Percentiles rank a stretch among this genome's conserved stretches.
These are phyloP conservation scores for Psettodes erumei DNA, from an alignment of 2,113 vertebrate species.

Conservation along the genomic window DNA sequence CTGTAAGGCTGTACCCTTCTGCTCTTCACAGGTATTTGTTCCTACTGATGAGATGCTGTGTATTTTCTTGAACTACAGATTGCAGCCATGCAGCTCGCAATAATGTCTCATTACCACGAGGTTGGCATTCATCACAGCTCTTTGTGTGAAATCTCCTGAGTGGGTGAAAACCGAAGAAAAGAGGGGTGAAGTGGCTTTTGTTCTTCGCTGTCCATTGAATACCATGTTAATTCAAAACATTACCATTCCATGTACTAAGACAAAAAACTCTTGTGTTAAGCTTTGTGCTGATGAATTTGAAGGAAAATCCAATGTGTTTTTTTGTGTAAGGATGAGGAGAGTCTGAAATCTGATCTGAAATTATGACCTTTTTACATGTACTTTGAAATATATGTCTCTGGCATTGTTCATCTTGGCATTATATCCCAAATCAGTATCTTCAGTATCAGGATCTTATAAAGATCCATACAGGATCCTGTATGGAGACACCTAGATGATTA, in stretches of 20 bases:
- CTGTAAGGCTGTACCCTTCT: not conserved
- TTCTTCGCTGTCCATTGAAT: conserved; percentile 4
- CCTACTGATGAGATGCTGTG: conserved; percentile 2
- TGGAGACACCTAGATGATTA: too few relatives aligned
- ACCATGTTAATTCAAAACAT: not conserved
- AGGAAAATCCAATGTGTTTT: not conserved
- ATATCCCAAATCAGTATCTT: not conserved
- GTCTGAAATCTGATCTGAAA: not conserved
- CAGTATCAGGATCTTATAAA: too few relatives aligned
- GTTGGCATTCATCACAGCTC: conserved; percentile 21
- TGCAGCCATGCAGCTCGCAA: conserved; percentile 5
- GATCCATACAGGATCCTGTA: too few relatives aligned
- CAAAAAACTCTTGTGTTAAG: not conserved
- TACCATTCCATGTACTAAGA: too few relatives aligned
- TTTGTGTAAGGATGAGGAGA: not conserved
- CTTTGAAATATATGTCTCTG: not conserved
- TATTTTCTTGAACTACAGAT: not conserved
- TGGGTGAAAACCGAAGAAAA: not conserved
- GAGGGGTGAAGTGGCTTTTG: not conserved
- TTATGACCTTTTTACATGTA: not conserved
- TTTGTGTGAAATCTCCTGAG: conserved; percentile 15
- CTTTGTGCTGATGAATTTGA: not conserved
- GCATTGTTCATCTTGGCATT: not conserved
- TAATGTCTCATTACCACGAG: conserved; percentile 10
- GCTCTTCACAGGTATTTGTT: not conserved